Conservation (phyloP, 2,797 vertebrate species). For the Siniperca obscura region DNA sequence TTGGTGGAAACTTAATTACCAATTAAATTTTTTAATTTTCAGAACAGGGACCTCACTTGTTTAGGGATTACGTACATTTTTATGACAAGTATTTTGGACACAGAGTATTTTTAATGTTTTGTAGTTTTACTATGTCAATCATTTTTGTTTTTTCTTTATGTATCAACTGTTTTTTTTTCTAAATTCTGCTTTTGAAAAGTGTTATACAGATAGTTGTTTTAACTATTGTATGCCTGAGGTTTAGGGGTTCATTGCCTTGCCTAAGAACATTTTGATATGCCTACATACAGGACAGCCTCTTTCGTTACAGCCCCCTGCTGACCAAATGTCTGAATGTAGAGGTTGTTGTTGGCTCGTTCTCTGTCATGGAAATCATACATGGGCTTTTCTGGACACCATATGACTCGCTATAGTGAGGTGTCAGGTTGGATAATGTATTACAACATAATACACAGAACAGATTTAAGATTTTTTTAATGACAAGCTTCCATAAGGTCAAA, state of each 20-base stretch:
- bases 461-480: conserved; percentile 79
- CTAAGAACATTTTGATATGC: not conserved
- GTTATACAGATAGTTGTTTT: not conserved
- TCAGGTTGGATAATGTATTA: not conserved
- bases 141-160: too few species aligned
- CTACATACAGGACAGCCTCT: not conserved
- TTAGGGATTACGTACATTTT: too few species aligned
- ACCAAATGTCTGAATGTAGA: not conserved
- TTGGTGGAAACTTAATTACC: too few species aligned
- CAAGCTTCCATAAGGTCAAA: conserved; percentile 84
- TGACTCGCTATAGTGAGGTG: not conserved
- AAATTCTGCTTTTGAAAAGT: too few species aligned
- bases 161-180: too few species aligned
- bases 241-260: not conserved
- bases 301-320: not conserved
- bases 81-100: too few species aligned
- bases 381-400: not conserved
- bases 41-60: too few species aligned
- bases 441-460: conserved; percentile 85
- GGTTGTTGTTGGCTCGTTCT: not conserved
- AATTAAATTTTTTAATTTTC: too few species aligned
- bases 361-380: not conserved
- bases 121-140: too few species aligned
- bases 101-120: too few species aligned
- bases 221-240: not conserved